Base-by-base conservation (phyloP, 2,797 vertebrate species). In the Ptychadena robeensis region DNA sequence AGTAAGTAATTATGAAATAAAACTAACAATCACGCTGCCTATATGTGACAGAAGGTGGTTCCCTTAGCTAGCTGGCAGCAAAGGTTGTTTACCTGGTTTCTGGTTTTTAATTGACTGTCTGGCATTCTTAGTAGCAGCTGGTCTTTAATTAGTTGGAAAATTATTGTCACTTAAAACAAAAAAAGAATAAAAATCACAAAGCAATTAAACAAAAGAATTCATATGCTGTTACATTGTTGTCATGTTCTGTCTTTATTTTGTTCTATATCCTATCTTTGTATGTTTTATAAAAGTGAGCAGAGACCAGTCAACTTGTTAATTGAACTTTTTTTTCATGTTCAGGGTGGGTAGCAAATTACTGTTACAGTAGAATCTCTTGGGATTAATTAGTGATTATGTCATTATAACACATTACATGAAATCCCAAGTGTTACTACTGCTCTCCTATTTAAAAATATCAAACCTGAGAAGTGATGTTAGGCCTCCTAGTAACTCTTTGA, bases 21-120 rank as follows among this genome's bases (percentile, higher is more conserved):
- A 85, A 75, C 78, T 76, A 76, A 85, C 65, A 80, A 85, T 85
- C 79, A 57, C 34, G 30, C 30, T 75, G 48, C 83, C 38, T 76
- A 71, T 74, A 71, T 75, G 65, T 80, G 72, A 85, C 83, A 85
- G 78, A 81, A 85, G 78, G 78, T 85, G 72, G 83, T 80, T 85
- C 66, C 72, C 72, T 76, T 28, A 79, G 83, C 83, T 85, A 34
- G 57, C 69, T 85, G 83, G 83, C 83, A 85, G 78, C 78, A 85
- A 85, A 85, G 83, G 83, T 85, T 85, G 83, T 85, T 85, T 85
- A 85, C 83, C 83, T 85, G 83, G 83, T 81, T 85, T 53, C 83
- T 70, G 71, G 76, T 85, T 81, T 85, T 85, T 85, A 85, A 85
- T 85, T 85, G 78, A 80, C 63, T 82, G 80, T 68, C 64, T 84